Conservation (phyloP, 2,797 vertebrate genomes). For the Spinibarbus caldwelli region DNA sequence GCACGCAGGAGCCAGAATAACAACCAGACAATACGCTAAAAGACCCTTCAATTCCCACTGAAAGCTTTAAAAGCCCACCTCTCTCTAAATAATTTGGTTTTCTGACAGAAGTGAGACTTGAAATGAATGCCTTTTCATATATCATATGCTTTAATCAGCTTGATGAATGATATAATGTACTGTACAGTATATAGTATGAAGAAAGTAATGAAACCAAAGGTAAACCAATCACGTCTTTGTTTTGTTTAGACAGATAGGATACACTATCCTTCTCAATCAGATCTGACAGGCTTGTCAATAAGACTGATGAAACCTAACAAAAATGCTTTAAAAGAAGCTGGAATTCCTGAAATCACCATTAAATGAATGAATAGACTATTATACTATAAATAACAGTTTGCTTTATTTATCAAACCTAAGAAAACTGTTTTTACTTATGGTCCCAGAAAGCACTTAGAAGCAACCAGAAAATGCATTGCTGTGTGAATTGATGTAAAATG, state of each 20-base stretch:
- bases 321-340: not conserved
- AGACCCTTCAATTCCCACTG: not conserved
- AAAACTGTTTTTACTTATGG: not conserved
- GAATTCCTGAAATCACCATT: not conserved
- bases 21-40: not conserved
- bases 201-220: not conserved
- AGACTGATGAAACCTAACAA: not conserved
- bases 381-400: not conserved
- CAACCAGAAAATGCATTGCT: conserved; percentile 4
- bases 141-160: not conserved
- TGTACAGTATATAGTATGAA: not conserved
- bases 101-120: not conserved
- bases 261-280: not conserved
- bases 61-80: not conserved
- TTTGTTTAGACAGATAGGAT: not conserved
- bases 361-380: not conserved
- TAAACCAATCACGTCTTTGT: not conserved
- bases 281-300: not conserved
- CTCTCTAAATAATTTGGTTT: no score
- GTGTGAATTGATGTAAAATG: conserved; percentile 5
- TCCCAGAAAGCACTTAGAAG: not conserved
- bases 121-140: not conserved
- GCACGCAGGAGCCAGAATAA: not conserved
- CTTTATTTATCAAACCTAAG: conserved; percentile 1
- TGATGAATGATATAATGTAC: not conserved